Base-by-base conservation (phyloP, 2,113 vertebrate species). In the Phrynosoma platyrhinos region DNA sequence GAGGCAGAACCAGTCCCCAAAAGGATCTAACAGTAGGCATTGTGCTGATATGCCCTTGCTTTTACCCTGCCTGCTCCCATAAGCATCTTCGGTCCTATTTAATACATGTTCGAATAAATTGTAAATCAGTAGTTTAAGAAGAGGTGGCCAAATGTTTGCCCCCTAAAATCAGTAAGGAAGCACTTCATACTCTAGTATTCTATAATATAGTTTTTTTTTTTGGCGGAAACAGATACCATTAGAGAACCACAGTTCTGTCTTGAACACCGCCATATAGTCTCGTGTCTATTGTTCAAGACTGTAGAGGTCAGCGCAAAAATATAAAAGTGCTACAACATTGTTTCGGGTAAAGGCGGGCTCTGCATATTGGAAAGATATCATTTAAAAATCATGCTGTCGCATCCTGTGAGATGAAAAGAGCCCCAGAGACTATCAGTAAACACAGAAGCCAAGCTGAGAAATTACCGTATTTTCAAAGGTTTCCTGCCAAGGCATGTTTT, bases 341-440 rank as follows among this genome's bases (percentile, higher is more conserved):
- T 64, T 74, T 58, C 36, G 47, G 52, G 47, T 36, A 79, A 64
- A 66, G 47, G 4, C 82, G 84, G 40, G 68, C 79, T 85, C 30
- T 27, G 74, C 84, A 74, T 72, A 83, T 62, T 0, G 20, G 72
- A 76, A 82, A 83, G 23, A 76, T 78, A 36, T 89, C 76, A 18
- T 82, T n/a, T 72, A 52, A 86, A 83, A 81, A 84, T 77, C 16
- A 27, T 89, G 18, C 30, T 16, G 7, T 84, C 66, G 58, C 85
- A 92, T 92, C 90, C 89, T 91, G 91, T 86, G 62, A 47, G 87
- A 86, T 87, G 74, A 92, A 93, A 86, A 83, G 4, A 40, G 79
- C 30, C 80, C 87, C 77, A 72, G 82, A 76, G 66, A 69, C 36
- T 82, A 9, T 78, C 52, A 85, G 6, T 32, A 90, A 86, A 90